Evolutionary conservation across 1,140 invertebrate species (phyloP).

Genomic region (Polypedilum vanderplanki): DNA sequence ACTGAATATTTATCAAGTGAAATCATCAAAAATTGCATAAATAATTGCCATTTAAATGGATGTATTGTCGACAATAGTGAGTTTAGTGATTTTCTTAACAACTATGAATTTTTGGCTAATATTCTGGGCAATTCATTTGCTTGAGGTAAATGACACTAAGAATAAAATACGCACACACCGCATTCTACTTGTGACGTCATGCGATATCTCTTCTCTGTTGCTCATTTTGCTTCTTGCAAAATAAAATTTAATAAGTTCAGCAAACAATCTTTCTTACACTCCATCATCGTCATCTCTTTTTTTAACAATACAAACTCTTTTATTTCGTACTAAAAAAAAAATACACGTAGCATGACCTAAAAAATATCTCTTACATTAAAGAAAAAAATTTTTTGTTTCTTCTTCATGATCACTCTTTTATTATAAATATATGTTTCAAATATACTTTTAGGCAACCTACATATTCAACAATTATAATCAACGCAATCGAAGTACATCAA

Average conservation of each 20-base stretch:
- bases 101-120: background rate
- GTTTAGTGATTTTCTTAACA: background rate
- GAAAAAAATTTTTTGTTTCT: background rate
- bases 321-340: background rate
- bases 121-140: background rate
- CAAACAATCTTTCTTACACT: no score
- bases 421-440: background rate
- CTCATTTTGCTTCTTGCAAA: no score
- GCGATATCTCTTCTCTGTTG: no score
- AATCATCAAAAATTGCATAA: background rate
- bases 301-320: no score
- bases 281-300: no score
- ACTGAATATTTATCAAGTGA: background rate
- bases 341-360: constrained; percentile 4
- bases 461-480: constrained; percentile 22
- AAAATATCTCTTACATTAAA: background rate
- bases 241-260: no score
- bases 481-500: background rate
- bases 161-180: background rate
- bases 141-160: constrained; percentile 21
- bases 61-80: background rate
- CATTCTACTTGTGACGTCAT: background rate
- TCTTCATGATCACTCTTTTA: background rate
- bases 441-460: constrained; percentile 20
- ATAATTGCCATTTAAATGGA: background rate